A percentile compares a stretch with the other conserved stretches of the same genome.
Evolutionary conservation across 1,140 invertebrate genomes (phyloP).

Genomic region (Diprion similis): DNA sequence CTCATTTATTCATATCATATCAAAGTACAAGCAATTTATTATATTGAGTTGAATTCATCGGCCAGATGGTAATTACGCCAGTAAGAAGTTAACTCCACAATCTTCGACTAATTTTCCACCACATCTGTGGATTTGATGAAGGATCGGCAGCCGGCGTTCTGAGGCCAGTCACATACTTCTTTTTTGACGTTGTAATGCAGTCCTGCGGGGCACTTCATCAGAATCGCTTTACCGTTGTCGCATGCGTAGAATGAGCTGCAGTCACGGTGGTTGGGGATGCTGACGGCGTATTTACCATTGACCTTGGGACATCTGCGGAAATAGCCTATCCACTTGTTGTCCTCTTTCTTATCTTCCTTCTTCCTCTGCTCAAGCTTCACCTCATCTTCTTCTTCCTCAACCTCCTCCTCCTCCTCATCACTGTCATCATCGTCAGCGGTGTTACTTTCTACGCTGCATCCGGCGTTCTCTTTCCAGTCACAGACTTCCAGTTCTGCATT

Average conservation of each 20-base stretch:
- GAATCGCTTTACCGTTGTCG: constrained; percentile 53
- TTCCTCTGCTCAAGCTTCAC: neutral
- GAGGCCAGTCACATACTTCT: constrained; percentile 65
- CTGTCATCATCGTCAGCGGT: neutral
- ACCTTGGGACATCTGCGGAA: constrained; percentile 27
- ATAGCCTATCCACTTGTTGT: constrained; percentile 5
- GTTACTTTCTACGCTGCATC: constrained; percentile 45
- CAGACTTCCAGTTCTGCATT: constrained; percentile 61
- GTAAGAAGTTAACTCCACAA: too few species aligned
- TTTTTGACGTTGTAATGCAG: constrained; percentile 66
- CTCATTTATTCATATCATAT: too few species aligned
- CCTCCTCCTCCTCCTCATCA: neutral
- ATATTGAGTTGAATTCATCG: too few species aligned
- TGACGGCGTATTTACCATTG: constrained; percentile 40
- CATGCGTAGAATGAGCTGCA: constrained; percentile 69
- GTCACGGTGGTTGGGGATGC: constrained; percentile 59
- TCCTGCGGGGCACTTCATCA: constrained; percentile 58
- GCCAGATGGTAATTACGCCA: too few species aligned
- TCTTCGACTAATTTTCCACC: too few species aligned
- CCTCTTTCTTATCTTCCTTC: constrained; percentile 19
- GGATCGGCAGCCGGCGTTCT: constrained; percentile 54
- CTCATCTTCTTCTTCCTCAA: neutral
- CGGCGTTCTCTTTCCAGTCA: constrained; percentile 62
- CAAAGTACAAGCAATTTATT: too few species aligned
- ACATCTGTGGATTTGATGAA: too few species aligned